Evolutionary conservation across 2,113 vertebrate species (phyloP), one percentile per base, ranked within the genome.

Genomic region (Paratilapia polleni): DNA sequence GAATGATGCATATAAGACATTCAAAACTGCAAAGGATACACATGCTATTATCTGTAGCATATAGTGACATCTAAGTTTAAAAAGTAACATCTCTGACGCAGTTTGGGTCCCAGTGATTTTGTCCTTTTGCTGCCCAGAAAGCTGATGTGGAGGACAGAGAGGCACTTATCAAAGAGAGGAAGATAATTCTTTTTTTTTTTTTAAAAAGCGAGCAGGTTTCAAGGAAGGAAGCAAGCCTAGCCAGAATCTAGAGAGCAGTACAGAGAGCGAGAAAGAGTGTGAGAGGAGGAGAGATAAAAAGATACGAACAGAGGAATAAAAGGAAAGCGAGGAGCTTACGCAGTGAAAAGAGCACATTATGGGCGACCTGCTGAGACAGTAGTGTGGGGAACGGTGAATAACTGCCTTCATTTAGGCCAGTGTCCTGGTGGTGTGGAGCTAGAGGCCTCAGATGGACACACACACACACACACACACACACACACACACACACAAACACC

Each of bases 351-450:
- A 96, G 95, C 95, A 95, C 95, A 96, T 96, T 94, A 95, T 91
- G 94, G 77, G 89, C 91, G 91, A 90, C 97, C 97, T 97, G 97
- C 97, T 98, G 97, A 80, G 97, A 92, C 96, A 93, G 93, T 91
- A 89, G 91, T 83, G 88, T 95, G 96, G 96, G 96, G 91, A 96
- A 95, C 93, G 81, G 91, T 94, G 93, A 81, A 94, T 94, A 81
- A 92, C 92, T 84, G 79, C 85, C 87, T 92, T 88, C 93, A 92
- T 93, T 93, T 94, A 89, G 94, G 92, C 94, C 95, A 96, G 95
- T 96, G 96, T 96, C 96, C 95, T 96, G 96, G 96, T 96, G 77
- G 96, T 88, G 94, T 91, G 93, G 94, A 85, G 86, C 88, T 34
- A 3, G 54, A 76, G 85, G 94, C 88, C 89, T 87, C 79, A 49